Conservation (phyloP, 2,797 vertebrate genomes). For the Prunella strophiata region DNA sequence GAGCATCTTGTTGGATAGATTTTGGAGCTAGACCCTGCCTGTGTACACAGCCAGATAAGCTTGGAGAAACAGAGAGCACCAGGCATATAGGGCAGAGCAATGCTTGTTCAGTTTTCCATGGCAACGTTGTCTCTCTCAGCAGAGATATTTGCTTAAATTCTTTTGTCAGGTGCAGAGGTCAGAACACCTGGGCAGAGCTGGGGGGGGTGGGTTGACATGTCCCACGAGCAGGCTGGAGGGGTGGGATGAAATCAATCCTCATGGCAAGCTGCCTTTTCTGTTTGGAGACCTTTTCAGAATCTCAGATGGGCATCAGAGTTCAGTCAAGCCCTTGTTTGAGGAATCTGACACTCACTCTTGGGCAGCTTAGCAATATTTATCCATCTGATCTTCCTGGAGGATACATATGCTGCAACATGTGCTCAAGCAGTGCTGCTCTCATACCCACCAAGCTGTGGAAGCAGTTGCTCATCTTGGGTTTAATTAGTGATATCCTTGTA, state of each 20-base stretch:
- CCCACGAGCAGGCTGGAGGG: not conserved
- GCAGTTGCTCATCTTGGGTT: slow-evolving; percentile 9
- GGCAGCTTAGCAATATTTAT: not conserved
- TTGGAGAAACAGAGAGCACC: not conserved
- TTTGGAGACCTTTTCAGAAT: not conserved
- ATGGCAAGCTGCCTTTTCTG: not conserved
- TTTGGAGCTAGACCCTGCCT: not conserved
- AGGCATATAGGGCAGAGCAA: not conserved
- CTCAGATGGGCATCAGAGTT: not conserved
- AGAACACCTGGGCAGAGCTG: not conserved
- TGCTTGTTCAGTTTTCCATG: slow-evolving; percentile 4
- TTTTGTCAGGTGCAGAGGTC: not conserved
- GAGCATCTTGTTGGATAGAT: not conserved
- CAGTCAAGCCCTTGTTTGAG: not conserved
- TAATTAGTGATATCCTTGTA: not conserved
- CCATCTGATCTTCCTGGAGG: not conserved
- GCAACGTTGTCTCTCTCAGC: not conserved
- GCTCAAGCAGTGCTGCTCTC: not conserved
- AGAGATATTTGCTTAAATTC: not conserved
- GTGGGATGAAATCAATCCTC: not conserved
- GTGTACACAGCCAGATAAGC: not conserved
- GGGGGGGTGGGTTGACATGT: not conserved
- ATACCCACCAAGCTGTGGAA: not conserved
- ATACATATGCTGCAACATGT: not conserved
- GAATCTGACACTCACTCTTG: not conserved